These are phyloP conservation scores for Meloidogyne hapla DNA, from an alignment of 1,140 invertebrate species.

Conservation along the genomic window DNA sequence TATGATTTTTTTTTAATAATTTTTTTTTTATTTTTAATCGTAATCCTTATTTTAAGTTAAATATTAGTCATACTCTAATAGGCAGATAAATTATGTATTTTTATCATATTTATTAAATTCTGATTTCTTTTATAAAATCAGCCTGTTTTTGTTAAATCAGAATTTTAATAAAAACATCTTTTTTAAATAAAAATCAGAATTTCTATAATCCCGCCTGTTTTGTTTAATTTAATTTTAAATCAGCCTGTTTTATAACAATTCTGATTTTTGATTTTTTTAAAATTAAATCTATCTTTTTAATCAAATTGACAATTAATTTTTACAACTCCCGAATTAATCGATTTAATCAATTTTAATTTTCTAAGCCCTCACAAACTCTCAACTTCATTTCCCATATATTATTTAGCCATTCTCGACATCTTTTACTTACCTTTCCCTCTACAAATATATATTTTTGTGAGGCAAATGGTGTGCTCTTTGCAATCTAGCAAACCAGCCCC, in stretches of 20 bases:
- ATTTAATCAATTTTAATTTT: background rate
- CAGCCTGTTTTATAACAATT: background rate
- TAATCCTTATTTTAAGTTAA: no score
- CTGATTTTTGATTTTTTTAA: background rate
- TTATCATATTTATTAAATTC: background rate
- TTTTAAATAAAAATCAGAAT: background rate
- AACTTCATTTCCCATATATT: background rate
- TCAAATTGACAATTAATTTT: background rate
- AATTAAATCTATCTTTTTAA: background rate
- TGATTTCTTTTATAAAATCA: background rate
- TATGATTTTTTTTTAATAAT: no score
- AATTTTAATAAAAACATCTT: background rate
- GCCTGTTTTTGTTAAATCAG: background rate
- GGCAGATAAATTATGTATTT: background rate
- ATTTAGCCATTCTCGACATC: background rate
- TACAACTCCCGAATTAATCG: background rate
- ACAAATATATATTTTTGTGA: background rate
- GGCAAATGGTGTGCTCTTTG: background rate
- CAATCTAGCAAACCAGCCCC: slow-evolving; percentile 1
- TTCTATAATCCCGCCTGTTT: background rate
- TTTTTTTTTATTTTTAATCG: no score
- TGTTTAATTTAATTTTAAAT: no score
- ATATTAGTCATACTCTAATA: no score
- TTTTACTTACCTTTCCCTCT: background rate
- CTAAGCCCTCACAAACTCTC: background rate